These are phyloP conservation scores for Leptarthrus brevirostris DNA, from an alignment of 2,888 invertebrate genomes.

Conservation along the genomic window DNA sequence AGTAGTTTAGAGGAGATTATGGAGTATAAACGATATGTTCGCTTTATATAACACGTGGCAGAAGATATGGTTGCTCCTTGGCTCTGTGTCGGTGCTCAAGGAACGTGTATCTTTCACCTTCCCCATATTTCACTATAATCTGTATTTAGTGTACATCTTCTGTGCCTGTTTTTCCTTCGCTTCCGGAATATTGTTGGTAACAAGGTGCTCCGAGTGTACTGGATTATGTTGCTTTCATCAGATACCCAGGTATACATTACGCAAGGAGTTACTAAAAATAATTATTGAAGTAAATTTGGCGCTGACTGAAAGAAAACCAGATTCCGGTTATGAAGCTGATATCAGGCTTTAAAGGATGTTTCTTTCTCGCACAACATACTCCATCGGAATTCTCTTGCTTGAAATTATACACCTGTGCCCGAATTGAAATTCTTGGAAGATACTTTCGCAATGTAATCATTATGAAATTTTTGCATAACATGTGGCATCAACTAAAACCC, in stretches of 20 bases:
- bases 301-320: too few species aligned
- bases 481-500: conserved; percentile 21
- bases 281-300: too few species aligned
- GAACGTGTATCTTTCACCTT: conserved; percentile 36
- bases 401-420: too few species aligned
- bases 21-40: conserved; percentile 52
- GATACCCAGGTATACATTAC: background rate
- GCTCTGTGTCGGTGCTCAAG: conserved; percentile 8
- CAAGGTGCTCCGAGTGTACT: background rate
- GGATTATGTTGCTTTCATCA: background rate
- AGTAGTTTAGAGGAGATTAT: conserved; percentile 53
- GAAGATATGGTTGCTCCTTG: conserved; percentile 20
- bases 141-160: conserved; percentile 42
- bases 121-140: conserved; percentile 39
- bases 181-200: background rate
- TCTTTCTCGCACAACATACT: too few species aligned
- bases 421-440: too few species aligned
- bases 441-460: background rate
- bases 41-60: conserved; percentile 44
- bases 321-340: too few species aligned
- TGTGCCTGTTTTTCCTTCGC: background rate
- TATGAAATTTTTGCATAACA: conserved; percentile 16
- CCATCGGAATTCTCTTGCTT: too few species aligned
- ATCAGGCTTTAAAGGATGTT: too few species aligned
- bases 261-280: too few species aligned